Percentiles rank a stretch among this genome's conserved stretches.
Conservation (phyloP, 2,797 vertebrate genomes). For the Meriones psammophilus region DNA sequence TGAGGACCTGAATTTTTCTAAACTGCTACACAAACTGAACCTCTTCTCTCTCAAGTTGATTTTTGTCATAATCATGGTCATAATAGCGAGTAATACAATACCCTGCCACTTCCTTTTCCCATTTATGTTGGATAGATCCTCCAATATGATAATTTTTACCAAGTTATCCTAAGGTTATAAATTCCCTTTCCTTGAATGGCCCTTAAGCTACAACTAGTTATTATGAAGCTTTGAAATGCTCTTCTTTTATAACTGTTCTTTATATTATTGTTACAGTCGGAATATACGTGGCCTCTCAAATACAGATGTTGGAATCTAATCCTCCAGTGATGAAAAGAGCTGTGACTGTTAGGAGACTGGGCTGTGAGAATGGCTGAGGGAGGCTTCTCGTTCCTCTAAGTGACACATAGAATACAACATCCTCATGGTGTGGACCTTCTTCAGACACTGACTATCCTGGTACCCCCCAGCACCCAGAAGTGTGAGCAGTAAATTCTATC, state of each 20-base stretch:
- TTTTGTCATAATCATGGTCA: background rate
- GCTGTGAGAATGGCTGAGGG: background rate
- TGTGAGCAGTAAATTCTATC: background rate
- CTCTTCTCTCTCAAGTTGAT: background rate
- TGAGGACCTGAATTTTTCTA: background rate
- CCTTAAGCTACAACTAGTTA: background rate
- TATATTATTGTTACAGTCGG: background rate
- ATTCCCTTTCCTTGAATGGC: background rate
- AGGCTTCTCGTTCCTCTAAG: background rate
- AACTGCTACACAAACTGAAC: background rate
- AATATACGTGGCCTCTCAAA: background rate
- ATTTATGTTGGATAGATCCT: background rate
- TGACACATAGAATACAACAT: background rate
- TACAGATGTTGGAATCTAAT: background rate
- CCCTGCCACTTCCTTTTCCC: background rate
- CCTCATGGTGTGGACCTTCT: background rate
- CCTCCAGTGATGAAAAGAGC: background rate
- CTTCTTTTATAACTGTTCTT: background rate
- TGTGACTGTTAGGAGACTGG: background rate
- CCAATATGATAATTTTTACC: background rate
- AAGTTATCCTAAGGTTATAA: background rate
- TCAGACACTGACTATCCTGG: background rate
- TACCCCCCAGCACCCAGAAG: background rate
- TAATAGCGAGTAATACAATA: background rate
- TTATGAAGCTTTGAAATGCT: slow-evolving; percentile 1